A percentile compares a stretch with the other conserved stretches of the same genome.
phyloP scores from a whole-genome alignment of 92 coral and sea anemone genomes.

The Montipora capitata region DNA sequence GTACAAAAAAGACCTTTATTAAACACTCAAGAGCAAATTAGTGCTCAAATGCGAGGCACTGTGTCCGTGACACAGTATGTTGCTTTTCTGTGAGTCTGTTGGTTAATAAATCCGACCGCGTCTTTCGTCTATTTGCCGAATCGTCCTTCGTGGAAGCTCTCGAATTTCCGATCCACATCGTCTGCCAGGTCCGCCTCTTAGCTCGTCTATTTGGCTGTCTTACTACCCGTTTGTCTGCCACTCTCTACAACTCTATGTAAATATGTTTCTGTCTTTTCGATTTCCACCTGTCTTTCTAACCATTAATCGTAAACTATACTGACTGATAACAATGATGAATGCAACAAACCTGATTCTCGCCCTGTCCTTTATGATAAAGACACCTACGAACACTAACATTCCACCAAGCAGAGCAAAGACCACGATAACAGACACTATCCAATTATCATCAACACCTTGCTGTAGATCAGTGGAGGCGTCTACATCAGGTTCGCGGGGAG shows the following conservation, averaged over 20 bases:
- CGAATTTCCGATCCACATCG: too few species aligned
- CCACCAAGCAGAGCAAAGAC: constrained; percentile 22
- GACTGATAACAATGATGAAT: background rate
- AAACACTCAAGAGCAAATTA: background rate
- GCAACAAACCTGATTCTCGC: constrained; percentile 19
- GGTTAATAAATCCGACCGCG: too few species aligned
- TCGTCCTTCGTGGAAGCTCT: too few species aligned
- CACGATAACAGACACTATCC: constrained; percentile 18
- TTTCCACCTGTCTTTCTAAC: too few species aligned
- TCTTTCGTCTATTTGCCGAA: too few species aligned
- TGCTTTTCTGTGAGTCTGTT: too few species aligned
- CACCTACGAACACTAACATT: constrained; percentile 13
- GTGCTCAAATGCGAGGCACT: background rate
- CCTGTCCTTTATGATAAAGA: constrained; percentile 10
- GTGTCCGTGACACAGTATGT: too few species aligned
- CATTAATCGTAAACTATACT: background rate
- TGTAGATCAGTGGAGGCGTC: background rate
- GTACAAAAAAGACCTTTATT: background rate
- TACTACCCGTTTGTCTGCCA: background rate
- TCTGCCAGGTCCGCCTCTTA: background rate
- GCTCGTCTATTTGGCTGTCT: background rate
- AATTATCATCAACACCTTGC: background rate
- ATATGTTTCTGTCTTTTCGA: background rate
- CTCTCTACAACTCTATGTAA: background rate
- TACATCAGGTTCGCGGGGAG: constrained; percentile 21